These are phyloP conservation scores for Aphidius gifuensis DNA, from an alignment of 1,140 invertebrate genomes.

Conservation along the genomic window DNA sequence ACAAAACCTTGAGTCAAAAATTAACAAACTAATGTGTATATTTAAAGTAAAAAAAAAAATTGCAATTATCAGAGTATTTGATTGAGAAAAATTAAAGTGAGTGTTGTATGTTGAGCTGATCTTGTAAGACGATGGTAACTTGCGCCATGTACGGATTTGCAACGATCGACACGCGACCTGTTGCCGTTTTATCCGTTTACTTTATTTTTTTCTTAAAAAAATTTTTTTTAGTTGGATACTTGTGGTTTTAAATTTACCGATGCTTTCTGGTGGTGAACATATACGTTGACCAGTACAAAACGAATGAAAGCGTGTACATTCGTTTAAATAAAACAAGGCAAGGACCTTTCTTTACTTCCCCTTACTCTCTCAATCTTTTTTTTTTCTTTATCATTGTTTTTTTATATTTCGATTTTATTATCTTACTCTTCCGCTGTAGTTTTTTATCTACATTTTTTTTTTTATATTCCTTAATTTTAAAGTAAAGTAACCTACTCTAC, in stretches of 20 bases:
- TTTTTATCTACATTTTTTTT: no score
- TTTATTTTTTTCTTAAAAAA: neutral
- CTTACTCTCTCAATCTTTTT: constrained; percentile 22
- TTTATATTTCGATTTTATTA: neutral
- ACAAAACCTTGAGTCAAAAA: no score
- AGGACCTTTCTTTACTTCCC: constrained; percentile 29
- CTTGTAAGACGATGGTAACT: no score
- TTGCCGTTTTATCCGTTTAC: neutral
- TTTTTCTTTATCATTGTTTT: constrained; percentile 12
- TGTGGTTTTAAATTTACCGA: neutral
- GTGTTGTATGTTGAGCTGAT: no score
- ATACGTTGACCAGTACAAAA: neutral
- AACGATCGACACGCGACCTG: neutral
- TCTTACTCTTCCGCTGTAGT: neutral
- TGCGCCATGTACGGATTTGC: no score
- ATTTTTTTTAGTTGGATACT: neutral
- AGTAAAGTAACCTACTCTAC: no score
- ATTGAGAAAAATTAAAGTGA: no score
- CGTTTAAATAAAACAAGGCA: constrained; percentile 18
- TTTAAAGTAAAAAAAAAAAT: no score
- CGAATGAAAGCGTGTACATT: constrained; percentile 9
- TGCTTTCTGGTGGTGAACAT: neutral
- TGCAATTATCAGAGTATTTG: no score
- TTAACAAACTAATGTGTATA: no score
- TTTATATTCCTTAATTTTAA: no score